phyloP scores from a whole-genome alignment of 2,797 vertebrate species.

The Morelia viridis region DNA sequence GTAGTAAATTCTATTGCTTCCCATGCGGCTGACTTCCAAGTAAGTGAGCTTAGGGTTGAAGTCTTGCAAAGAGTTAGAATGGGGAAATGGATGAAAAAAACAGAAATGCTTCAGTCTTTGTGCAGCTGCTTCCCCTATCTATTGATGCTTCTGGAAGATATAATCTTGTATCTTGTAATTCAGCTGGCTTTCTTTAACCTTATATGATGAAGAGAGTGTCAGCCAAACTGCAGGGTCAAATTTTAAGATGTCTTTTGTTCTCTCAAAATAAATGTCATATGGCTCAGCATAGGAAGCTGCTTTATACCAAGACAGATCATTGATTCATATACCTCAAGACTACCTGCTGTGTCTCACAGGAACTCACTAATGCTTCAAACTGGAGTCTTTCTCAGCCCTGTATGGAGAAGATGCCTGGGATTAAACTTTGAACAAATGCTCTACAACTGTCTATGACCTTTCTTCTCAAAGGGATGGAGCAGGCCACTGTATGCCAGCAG shows the following conservation, averaged over 20 bases:
- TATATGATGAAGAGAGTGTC: neutral
- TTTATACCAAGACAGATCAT: neutral
- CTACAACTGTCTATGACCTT: neutral
- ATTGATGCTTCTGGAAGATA: neutral
- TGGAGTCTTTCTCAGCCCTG: neutral
- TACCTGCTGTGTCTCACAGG: neutral
- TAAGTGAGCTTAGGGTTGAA: neutral
- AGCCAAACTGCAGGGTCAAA: neutral
- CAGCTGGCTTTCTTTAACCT: neutral
- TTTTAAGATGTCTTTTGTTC: neutral
- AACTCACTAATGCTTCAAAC: neutral
- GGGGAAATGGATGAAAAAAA: neutral
- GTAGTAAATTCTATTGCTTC: neutral
- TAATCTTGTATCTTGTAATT: neutral
- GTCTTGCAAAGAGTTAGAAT: no score
- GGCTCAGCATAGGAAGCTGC: neutral
- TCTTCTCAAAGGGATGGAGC: neutral
- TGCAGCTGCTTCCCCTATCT: no score
- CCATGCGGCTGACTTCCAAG: neutral
- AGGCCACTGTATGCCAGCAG: neutral
- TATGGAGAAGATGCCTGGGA: neutral
- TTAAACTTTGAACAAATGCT: neutral
- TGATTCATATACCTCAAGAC: neutral
- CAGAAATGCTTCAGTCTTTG: neutral
- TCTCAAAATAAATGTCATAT: slow-evolving; percentile 1